phyloP scores from a whole-genome alignment of 2,797 vertebrate genomes.

The Meriones psammophilus region DNA sequence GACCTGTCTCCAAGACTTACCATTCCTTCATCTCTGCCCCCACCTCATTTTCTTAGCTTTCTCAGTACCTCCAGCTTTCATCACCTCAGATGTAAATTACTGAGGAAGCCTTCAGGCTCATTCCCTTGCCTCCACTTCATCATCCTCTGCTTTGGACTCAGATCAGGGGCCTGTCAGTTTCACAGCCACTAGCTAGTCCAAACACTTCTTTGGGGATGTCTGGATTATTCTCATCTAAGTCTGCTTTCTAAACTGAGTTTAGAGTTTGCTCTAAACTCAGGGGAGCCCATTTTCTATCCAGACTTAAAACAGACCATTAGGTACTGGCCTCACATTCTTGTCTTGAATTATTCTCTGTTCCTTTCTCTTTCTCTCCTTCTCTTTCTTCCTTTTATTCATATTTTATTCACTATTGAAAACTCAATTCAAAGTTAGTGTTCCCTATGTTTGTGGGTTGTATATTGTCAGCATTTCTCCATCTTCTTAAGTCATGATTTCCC shows the following conservation, averaged over 20 bases:
- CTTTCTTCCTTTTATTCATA: constrained; percentile 12
- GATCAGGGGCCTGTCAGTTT: constrained; percentile 60
- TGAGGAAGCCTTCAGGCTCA: constrained; percentile 44
- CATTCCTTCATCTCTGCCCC: constrained; percentile 67
- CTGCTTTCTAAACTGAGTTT: background rate
- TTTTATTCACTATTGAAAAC: background rate
- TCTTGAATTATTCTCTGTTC: constrained; percentile 2
- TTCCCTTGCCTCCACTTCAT: constrained; percentile 74
- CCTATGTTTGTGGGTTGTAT: background rate
- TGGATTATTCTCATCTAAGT: constrained; percentile 38
- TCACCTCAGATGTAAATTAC: constrained; percentile 71
- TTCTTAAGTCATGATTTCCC: constrained; percentile 23
- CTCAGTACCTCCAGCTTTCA: constrained; percentile 59
- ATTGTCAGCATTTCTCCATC: background rate
- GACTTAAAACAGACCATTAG: background rate
- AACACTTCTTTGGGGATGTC: constrained; percentile 52
- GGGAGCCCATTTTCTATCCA: background rate
- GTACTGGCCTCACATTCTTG: constrained; percentile 19
- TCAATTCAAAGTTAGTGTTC: background rate
- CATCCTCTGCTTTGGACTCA: constrained; percentile 58
- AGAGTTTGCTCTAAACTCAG: background rate
- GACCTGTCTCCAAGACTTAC: constrained; percentile 44
- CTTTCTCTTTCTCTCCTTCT: background rate
- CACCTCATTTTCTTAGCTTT: constrained; percentile 35
- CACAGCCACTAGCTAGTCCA: constrained; percentile 32